Evolutionary conservation across 1,140 invertebrate species (phyloP).

Genomic region (Danaus melanippus): DNA sequence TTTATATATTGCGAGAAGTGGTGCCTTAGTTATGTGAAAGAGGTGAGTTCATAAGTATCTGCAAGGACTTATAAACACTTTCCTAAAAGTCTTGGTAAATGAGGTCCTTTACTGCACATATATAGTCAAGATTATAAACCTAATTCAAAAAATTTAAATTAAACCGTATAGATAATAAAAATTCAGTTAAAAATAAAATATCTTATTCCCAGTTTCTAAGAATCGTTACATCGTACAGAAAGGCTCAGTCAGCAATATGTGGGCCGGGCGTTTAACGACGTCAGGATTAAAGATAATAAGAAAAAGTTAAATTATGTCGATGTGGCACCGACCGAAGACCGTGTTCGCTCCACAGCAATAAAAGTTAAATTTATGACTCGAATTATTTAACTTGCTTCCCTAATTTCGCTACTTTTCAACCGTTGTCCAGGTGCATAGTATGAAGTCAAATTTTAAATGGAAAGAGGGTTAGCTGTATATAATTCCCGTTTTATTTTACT

Average conservation of each 20-base stretch:
- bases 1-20: no score
- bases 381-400: constrained; percentile 62
- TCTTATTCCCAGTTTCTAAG: constrained; percentile 6
- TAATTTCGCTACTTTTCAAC: constrained; percentile 51
- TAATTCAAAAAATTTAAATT: no score
- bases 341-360: constrained; percentile 46
- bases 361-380: constrained; percentile 65
- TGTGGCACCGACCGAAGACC: constrained; percentile 34
- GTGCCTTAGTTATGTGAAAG: no score
- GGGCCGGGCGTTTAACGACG: constrained; percentile 46
- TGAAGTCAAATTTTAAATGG: constrained; percentile 34
- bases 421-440: constrained; percentile 59
- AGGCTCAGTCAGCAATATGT: constrained; percentile 44
- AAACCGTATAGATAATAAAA: no score
- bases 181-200: no score
- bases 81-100: no score
- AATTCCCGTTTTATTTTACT: constrained; percentile 24
- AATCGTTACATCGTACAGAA: constrained; percentile 25
- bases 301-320: constrained; percentile 71
- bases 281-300: constrained; percentile 68
- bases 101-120: no score
- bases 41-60: no score
- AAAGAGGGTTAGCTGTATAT: constrained; percentile 27
- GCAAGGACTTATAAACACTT: no score
- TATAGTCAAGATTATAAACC: no score